phyloP scores from a whole-genome alignment of 53 echinoderm and acorn worm genomes.

The Glandiceps talaboti region DNA sequence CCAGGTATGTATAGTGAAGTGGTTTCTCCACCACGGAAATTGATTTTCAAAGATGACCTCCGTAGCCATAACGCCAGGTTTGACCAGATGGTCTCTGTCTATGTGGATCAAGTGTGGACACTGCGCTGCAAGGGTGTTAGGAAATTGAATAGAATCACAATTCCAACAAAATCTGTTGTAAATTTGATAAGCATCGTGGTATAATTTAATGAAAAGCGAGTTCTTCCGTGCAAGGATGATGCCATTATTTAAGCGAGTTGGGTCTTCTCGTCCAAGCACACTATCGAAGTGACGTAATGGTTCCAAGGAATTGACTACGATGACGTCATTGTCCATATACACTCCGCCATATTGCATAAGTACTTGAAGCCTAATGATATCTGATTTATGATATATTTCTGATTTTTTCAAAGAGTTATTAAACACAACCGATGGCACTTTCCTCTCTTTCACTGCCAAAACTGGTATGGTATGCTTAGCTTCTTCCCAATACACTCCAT shows the following conservation, averaged over 20 bases:
- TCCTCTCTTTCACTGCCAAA: background rate
- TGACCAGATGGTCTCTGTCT: background rate
- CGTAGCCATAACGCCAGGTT: background rate
- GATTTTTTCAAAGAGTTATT: background rate
- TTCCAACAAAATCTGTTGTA: background rate
- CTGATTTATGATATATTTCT: background rate
- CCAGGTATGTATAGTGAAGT: background rate
- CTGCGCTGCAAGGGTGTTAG: background rate
- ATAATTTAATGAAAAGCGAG: background rate
- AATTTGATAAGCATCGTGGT: background rate
- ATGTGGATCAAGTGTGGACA: background rate
- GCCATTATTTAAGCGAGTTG: background rate
- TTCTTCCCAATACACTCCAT: background rate
- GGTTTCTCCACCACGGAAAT: background rate
- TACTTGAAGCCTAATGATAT: background rate
- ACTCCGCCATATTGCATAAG: background rate
- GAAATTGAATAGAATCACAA: background rate
- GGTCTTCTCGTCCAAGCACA: background rate
- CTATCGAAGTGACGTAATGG: background rate
- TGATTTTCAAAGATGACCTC: background rate
- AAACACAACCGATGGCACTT: background rate
- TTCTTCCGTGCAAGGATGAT: background rate
- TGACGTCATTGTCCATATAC: background rate
- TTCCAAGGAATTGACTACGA: background rate
- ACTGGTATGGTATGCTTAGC: background rate